Evolutionary conservation across 2,113 vertebrate species (phyloP).

Genomic region (Ctenomys sociabilis): DNA sequence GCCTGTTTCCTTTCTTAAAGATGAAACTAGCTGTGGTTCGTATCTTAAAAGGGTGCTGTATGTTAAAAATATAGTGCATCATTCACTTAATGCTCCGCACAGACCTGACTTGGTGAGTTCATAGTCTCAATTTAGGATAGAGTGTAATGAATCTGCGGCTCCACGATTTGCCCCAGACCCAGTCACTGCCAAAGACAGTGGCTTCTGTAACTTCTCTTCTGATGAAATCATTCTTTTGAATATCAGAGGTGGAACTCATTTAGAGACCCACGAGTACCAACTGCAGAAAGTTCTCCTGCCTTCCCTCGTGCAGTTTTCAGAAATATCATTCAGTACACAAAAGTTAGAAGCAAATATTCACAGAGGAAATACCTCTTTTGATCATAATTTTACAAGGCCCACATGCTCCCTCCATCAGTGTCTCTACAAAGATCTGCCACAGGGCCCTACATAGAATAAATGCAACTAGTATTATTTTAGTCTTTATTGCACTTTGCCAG

Average conservation of each 20-base stretch:
- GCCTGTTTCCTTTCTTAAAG: neutral
- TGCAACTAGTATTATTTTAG: neutral
- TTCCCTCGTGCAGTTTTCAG: neutral
- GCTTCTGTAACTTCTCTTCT: neutral
- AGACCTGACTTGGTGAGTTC: neutral
- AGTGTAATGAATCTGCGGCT: neutral
- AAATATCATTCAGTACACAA: neutral
- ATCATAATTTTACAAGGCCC: neutral
- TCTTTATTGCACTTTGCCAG: neutral
- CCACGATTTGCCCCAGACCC: neutral
- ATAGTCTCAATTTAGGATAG: neutral
- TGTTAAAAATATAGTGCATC: neutral
- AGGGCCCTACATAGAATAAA: neutral
- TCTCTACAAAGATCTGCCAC: neutral
- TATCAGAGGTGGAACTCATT: neutral
- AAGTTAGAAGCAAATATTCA: neutral
- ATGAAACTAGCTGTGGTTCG: neutral
- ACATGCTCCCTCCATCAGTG: neutral
- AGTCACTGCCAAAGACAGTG: neutral
- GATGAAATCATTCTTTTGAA: neutral
- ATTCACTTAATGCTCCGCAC: neutral
- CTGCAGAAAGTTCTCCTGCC: fast-evolving
- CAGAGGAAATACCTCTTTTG: neutral
- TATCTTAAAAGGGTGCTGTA: neutral
- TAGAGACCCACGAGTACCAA: neutral